Conservation (phyloP, 2,797 vertebrate species). For the Pampus argenteus region DNA sequence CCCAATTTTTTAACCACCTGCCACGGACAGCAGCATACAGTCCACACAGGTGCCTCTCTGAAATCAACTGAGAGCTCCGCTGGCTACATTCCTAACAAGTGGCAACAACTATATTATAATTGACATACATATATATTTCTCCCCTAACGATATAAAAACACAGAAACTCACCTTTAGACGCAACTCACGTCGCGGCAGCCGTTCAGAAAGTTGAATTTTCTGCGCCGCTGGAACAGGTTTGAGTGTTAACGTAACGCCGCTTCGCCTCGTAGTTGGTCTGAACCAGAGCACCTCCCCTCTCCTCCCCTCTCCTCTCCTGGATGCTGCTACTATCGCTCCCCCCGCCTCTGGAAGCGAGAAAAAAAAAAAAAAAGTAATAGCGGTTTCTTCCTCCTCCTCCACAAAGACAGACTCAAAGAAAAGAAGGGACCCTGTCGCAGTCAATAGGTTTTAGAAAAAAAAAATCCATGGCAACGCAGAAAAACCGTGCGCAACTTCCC, state of each 20-base stretch:
- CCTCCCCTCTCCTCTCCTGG: constrained; percentile 39
- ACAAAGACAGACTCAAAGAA: constrained; percentile 81
- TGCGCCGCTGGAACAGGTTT: constrained; percentile 40
- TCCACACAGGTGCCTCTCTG: constrained; percentile 36
- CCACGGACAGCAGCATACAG: background rate
- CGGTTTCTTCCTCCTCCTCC: constrained; percentile 74
- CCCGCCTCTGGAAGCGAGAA: constrained; percentile 54
- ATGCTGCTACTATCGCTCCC: constrained; percentile 54
- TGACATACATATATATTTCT: too few relatives aligned
- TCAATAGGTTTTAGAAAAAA: constrained; percentile 79
- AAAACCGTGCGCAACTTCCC: constrained; percentile 81
- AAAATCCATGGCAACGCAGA: constrained; percentile 84
- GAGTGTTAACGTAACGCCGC: constrained; percentile 29
- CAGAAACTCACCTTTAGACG: constrained; percentile 72
- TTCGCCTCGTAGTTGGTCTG: constrained; percentile 53
- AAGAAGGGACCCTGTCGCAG: constrained; percentile 77
- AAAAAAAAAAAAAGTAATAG: constrained; percentile 69
- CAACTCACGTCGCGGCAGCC: constrained; percentile 50
- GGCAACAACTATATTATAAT: constrained; percentile 14
- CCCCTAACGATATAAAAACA: background rate
- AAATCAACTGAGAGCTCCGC: constrained; percentile 4
- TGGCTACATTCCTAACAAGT: constrained; percentile 31
- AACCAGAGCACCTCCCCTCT: constrained; percentile 37
- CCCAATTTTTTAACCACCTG: constrained; percentile 35
- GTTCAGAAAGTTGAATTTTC: constrained; percentile 66